phyloP scores from a whole-genome alignment of 2,888 invertebrate species.

The Biston stratarius region DNA sequence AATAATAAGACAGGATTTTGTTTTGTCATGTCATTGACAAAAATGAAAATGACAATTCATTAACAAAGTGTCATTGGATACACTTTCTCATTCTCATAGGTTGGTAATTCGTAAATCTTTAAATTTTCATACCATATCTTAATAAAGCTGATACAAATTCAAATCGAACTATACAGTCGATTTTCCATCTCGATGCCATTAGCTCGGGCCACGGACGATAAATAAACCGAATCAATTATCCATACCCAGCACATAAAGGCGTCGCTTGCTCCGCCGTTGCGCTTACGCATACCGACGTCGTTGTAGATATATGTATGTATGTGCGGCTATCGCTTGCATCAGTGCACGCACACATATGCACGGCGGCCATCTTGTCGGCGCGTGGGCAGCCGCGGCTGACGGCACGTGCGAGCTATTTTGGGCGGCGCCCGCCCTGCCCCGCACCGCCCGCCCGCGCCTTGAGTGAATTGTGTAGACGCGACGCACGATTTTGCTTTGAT shows the following conservation, averaged over 20 bases:
- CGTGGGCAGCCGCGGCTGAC: constrained; percentile 79
- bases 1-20: too few relatives aligned
- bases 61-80: too few relatives aligned
- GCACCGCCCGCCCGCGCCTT: constrained; percentile 69
- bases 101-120: too few relatives aligned
- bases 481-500: constrained; percentile 55
- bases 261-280: constrained; percentile 22
- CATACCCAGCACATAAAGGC: constrained; percentile 30
- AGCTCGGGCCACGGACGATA: constrained; percentile 23
- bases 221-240: constrained; percentile 37
- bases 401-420: constrained; percentile 86
- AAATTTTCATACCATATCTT: background rate
- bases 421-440: constrained; percentile 64
- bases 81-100: too few relatives aligned
- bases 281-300: constrained; percentile 27
- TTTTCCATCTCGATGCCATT: constrained; percentile 16
- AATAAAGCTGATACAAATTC: background rate
- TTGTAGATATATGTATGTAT: constrained; percentile 14
- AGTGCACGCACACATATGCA: constrained; percentile 59
- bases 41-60: too few relatives aligned
- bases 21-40: too few relatives aligned
- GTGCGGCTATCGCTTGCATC: constrained; percentile 60
- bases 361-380: constrained; percentile 82
- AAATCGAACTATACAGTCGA: background rate
- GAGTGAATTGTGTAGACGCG: constrained; percentile 57